Conservation (phyloP, 2,113 vertebrate genomes). For the Hassar affinis region DNA sequence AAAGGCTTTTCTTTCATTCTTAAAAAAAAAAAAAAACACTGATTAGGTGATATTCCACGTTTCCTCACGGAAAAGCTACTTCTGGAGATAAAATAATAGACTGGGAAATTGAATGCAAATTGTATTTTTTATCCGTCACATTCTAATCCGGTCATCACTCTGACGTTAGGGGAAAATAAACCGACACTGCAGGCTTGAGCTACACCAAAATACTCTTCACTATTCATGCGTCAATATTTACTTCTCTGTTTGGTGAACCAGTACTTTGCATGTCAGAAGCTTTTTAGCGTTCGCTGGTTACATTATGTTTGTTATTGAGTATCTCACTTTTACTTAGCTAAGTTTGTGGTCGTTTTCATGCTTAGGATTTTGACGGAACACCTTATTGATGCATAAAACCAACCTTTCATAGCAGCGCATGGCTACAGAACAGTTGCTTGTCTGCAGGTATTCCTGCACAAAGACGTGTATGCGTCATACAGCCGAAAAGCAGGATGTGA, state of each 20-base stretch:
- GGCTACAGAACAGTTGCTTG: background rate
- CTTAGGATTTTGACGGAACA: background rate
- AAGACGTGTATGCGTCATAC: background rate
- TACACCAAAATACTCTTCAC: background rate
- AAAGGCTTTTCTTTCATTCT: slow-evolving; percentile 23
- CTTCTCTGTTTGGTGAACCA: background rate
- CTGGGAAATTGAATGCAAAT: slow-evolving; percentile 43
- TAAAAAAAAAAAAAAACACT: slow-evolving; percentile 34
- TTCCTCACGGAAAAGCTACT: slow-evolving; percentile 66
- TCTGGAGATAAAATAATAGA: slow-evolving; percentile 59
- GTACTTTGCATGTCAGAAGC: background rate
- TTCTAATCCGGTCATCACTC: slow-evolving; percentile 62
- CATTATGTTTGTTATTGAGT: background rate
- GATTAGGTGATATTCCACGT: slow-evolving; percentile 66
- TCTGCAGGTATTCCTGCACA: background rate
- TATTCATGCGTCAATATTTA: background rate
- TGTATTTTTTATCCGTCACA: slow-evolving; percentile 61
- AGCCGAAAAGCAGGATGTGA: background rate
- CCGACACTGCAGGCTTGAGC: background rate
- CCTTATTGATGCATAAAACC: background rate
- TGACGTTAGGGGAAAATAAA: slow-evolving; percentile 47
- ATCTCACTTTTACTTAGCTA: no score
- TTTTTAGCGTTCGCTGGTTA: background rate
- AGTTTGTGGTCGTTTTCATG: no score
- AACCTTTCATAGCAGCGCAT: background rate